phyloP scores from a whole-genome alignment of 2,113 vertebrate species.

The Ageneiosus marmoratus region DNA sequence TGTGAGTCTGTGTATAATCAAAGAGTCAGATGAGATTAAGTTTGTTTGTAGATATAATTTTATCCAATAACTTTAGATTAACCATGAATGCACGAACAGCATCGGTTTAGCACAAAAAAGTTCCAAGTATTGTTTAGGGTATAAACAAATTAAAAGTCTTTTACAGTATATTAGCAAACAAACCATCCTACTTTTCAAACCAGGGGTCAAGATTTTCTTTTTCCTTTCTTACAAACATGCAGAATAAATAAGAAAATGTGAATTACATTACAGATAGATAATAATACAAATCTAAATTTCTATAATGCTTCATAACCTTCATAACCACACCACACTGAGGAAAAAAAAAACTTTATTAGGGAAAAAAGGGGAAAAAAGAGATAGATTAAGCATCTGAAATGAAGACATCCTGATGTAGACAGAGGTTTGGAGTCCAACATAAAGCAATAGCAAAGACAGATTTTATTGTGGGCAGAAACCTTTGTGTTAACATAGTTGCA shows the following conservation, averaged over 20 bases:
- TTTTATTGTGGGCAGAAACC: not conserved
- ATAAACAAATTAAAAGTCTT: not conserved
- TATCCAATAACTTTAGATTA: not conserved
- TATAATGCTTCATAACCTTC: not conserved
- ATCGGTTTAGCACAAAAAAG: not conserved
- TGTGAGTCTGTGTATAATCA: not conserved
- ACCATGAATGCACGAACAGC: not conserved
- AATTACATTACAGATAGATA: not conserved
- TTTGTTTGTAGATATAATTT: not conserved
- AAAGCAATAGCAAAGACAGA: not conserved
- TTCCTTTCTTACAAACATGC: not conserved
- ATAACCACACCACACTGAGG: not conserved
- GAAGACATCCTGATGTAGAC: not conserved
- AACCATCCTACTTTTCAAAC: not conserved
- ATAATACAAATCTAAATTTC: not conserved
- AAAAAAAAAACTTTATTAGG: too few relatives aligned
- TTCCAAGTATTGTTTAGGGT: not conserved
- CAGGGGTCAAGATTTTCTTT: constrained; percentile 15
- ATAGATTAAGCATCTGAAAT: not conserved
- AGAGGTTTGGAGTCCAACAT: not conserved
- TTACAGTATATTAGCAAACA: not conserved
- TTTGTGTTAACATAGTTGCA: not conserved
- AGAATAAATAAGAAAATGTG: not conserved
- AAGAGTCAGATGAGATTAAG: not conserved
- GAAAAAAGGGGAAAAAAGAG: not conserved